Evolutionary conservation across 2,797 vertebrate genomes (phyloP).

Genomic region (Spinibarbus caldwelli): DNA sequence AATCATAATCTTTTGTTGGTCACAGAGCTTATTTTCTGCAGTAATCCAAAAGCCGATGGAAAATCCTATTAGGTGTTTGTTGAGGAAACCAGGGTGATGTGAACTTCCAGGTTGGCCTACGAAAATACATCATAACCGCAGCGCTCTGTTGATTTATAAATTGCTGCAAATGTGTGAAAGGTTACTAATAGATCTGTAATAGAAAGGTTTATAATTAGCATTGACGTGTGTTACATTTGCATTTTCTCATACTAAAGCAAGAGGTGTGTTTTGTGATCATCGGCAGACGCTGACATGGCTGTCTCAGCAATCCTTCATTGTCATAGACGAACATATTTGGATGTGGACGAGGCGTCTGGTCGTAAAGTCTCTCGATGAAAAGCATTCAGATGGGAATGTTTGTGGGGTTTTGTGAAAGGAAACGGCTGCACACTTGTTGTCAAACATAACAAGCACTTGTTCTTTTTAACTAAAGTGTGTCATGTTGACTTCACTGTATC

Average conservation of each 20-base stretch:
- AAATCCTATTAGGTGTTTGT: background rate
- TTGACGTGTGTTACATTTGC: background rate
- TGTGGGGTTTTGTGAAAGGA: constrained; percentile 5
- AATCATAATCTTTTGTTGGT: background rate
- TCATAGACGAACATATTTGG: constrained; percentile 32
- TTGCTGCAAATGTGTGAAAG: background rate
- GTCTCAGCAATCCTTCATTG: background rate
- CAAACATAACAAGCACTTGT: constrained; percentile 5
- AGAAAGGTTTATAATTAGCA: background rate
- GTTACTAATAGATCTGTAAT: background rate
- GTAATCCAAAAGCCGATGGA: background rate
- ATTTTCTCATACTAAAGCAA: background rate
- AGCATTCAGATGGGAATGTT: constrained; percentile 27
- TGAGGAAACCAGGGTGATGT: too few relatives aligned
- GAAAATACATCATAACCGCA: background rate
- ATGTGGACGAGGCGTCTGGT: constrained; percentile 23
- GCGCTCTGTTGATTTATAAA: background rate
- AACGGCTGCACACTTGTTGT: constrained; percentile 24
- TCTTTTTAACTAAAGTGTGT: background rate
- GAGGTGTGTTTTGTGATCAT: background rate
- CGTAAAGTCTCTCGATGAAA: constrained; percentile 4
- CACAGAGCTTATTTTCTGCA: background rate
- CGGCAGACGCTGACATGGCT: background rate
- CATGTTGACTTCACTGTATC: constrained; percentile 54
- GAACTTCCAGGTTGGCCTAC: too few relatives aligned